Evolutionary conservation across 1,140 invertebrate species (phyloP).

Genomic region (Eufriesea mexicana): DNA sequence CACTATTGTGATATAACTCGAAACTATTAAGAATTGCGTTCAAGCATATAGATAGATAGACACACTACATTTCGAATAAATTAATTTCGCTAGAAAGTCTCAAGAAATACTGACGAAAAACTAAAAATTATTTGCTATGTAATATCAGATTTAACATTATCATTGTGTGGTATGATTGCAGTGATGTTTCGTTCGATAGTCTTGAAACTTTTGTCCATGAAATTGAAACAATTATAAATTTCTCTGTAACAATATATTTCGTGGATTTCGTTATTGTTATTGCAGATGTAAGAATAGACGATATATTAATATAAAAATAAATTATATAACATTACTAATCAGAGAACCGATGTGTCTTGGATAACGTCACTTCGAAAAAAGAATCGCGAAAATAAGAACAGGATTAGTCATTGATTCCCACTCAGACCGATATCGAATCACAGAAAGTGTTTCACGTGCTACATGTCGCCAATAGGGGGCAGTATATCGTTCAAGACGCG

Average conservation of each 20-base stretch:
- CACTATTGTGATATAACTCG: background rate
- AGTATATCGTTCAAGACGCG: slow-evolving; percentile 10
- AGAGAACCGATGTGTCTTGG: background rate
- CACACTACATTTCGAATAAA: background rate
- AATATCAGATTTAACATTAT: too few relatives aligned
- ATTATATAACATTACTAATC: slow-evolving; percentile 1
- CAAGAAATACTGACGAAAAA: too few relatives aligned
- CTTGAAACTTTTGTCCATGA: too few relatives aligned
- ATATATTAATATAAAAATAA: background rate
- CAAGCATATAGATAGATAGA: background rate
- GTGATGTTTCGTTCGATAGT: too few relatives aligned
- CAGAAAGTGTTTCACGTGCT: slow-evolving; percentile 7
- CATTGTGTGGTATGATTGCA: too few relatives aligned
- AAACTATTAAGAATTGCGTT: background rate
- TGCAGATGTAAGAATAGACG: too few relatives aligned
- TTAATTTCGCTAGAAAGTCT: background rate
- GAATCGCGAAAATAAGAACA: background rate
- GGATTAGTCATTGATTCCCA: background rate
- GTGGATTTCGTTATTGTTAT: too few relatives aligned
- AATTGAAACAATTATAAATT: background rate
- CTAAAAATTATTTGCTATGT: too few relatives aligned
- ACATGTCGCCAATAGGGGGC: background rate
- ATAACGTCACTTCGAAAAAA: background rate
- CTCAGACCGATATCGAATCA: background rate
- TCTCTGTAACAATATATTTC: background rate